Conservation (phyloP, 2,797 vertebrate genomes). For the Mastacembelus armatus region DNA sequence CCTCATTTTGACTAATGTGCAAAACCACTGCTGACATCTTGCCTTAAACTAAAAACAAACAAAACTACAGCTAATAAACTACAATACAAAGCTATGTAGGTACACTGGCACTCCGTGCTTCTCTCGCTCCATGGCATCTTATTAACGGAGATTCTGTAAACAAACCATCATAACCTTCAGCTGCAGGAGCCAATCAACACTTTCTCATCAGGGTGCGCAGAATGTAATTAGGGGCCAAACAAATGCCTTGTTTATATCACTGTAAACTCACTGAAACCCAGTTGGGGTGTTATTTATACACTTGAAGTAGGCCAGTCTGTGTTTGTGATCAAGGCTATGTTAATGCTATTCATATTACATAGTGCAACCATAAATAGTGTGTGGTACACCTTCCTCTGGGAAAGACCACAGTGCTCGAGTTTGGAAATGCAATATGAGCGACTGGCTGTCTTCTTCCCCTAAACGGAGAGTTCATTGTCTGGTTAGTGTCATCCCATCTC, state of each 20-base stretch:
- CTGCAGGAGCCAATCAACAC: slow-evolving; percentile 72
- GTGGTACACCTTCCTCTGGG: slow-evolving; percentile 57
- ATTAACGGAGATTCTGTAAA: slow-evolving; percentile 56
- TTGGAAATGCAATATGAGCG: slow-evolving; percentile 60
- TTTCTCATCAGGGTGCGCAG: slow-evolving; percentile 56
- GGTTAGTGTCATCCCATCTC: slow-evolving; percentile 73
- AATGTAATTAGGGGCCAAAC: slow-evolving; percentile 66
- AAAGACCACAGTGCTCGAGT: slow-evolving; percentile 31
- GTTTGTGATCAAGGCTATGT: slow-evolving; percentile 74
- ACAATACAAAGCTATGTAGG: slow-evolving; percentile 7
- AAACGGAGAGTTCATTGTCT: slow-evolving; percentile 67
- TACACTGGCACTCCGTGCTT: slow-evolving; percentile 9
- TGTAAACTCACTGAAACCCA: slow-evolving; percentile 69
- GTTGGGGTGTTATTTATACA: slow-evolving; percentile 68
- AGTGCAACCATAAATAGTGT: slow-evolving; percentile 65
- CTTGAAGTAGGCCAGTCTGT: slow-evolving; percentile 71
- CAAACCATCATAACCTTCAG: slow-evolving; percentile 64
- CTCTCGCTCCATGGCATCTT: slow-evolving; percentile 29
- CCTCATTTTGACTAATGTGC: not conserved
- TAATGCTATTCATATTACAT: slow-evolving; percentile 72
- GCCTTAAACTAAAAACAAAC: not conserved
- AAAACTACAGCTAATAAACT: slow-evolving; percentile 14
- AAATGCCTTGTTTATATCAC: slow-evolving; percentile 68
- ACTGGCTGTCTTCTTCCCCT: slow-evolving; percentile 49
- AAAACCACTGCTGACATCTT: slow-evolving; percentile 2